Percentiles rank a stretch among this genome's conserved stretches.
Conservation (phyloP, 2,888 invertebrate genomes). For the Oscheius sp. region DNA sequence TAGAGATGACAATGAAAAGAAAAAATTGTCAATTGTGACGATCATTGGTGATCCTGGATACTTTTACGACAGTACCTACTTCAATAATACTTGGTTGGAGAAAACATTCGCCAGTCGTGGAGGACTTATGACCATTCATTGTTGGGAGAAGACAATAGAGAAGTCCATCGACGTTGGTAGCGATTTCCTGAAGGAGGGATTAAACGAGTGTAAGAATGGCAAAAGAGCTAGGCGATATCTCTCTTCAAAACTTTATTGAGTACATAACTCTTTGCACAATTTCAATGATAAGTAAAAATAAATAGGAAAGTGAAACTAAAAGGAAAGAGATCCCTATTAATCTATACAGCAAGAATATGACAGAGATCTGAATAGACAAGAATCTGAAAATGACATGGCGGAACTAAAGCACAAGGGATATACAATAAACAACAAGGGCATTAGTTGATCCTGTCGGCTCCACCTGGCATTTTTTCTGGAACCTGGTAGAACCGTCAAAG, state of each 20-base stretch:
- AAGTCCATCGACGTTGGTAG: constrained; percentile 46
- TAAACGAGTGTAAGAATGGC: background rate
- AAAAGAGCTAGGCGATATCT: background rate
- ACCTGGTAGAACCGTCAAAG: no score
- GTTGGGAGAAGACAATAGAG: constrained; percentile 48
- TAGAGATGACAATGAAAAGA: constrained; percentile 1
- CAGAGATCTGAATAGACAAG: background rate
- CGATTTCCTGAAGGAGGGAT: constrained; percentile 35
- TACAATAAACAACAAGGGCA: no score
- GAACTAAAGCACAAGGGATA: background rate
- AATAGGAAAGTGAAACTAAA: background rate
- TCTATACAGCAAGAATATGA: background rate
- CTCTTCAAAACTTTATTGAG: no score
- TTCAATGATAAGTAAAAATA: no score
- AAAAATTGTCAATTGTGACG: constrained; percentile 42
- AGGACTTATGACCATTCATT: constrained; percentile 45
- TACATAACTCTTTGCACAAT: no score
- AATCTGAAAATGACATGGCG: background rate
- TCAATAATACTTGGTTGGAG: constrained; percentile 48
- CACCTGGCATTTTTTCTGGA: no score
- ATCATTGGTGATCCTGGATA: constrained; percentile 52
- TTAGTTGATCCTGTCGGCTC: background rate
- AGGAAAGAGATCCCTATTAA: no score
- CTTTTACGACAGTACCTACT: constrained; percentile 50
- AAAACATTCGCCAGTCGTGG: constrained; percentile 41